Evolutionary conservation across 1,140 invertebrate genomes (phyloP).

Genomic region (Drosophila ficusphila): DNA sequence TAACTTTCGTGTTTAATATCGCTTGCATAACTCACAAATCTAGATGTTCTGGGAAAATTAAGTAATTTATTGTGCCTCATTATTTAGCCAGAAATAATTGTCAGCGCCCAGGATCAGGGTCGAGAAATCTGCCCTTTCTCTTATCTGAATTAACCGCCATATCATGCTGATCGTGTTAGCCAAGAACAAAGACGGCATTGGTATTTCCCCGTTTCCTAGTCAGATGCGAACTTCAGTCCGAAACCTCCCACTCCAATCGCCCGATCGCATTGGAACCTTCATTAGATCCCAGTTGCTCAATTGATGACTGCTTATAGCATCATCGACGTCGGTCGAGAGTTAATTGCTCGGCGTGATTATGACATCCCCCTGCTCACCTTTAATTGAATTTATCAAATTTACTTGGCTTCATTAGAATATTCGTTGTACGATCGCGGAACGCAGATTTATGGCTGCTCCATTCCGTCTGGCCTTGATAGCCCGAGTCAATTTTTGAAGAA

Average conservation of each 20-base stretch:
- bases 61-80: slow-evolving; percentile 42
- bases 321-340: slow-evolving; percentile 13
- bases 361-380: neutral
- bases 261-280: slow-evolving; percentile 40
- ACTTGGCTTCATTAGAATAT: slow-evolving; percentile 30
- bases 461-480: slow-evolving; percentile 20
- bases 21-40: slow-evolving; percentile 43
- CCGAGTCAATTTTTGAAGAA: slow-evolving; percentile 33
- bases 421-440: slow-evolving; percentile 8
- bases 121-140: slow-evolving; percentile 2
- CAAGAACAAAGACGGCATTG: slow-evolving; percentile 31
- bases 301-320: slow-evolving; percentile 27
- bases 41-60: slow-evolving; percentile 35
- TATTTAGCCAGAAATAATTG: slow-evolving; percentile 65
- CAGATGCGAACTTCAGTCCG: slow-evolving; percentile 22
- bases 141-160: slow-evolving; percentile 14
- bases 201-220: slow-evolving; percentile 34
- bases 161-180: slow-evolving; percentile 21
- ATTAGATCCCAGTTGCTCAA: slow-evolving; percentile 37
- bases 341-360: slow-evolving; percentile 58
- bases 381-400: slow-evolving; percentile 50
- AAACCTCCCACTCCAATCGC: slow-evolving; percentile 14
- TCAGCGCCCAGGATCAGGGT: slow-evolving; percentile 25
- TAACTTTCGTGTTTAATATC: slow-evolving; percentile 57
- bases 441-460: slow-evolving; percentile 42